phyloP scores from a whole-genome alignment of 2,113 vertebrate species.

The Nicator chloris region DNA sequence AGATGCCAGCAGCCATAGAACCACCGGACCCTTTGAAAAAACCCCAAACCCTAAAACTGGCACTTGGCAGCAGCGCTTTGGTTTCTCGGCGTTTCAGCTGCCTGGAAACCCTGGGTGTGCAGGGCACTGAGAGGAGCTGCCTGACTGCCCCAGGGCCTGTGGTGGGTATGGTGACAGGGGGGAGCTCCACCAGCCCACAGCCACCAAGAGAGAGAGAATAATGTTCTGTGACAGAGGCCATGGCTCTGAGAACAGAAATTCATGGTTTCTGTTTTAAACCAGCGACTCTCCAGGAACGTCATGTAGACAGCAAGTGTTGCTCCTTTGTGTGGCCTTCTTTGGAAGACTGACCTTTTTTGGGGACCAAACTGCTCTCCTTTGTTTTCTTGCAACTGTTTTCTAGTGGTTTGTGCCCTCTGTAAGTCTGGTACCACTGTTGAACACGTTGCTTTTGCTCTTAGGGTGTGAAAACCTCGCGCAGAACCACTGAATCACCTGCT shows the following conservation, averaged over 20 bases:
- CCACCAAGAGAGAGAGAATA: background rate
- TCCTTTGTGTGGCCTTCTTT: background rate
- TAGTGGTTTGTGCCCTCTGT: background rate
- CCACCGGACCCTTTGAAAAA: background rate
- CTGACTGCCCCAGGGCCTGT: background rate
- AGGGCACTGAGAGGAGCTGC: background rate
- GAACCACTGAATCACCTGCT: background rate
- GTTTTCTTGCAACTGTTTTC: background rate
- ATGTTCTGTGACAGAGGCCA: fast-evolving
- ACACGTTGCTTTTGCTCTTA: background rate
- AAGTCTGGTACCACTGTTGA: background rate
- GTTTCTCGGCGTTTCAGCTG: background rate
- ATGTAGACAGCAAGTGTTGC: background rate
- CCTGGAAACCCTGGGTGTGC: background rate
- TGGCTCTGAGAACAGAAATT: background rate
- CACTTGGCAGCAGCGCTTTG: background rate
- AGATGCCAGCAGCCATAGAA: background rate
- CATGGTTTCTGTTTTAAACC: background rate
- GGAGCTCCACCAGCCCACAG: background rate
- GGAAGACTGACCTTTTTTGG: background rate
- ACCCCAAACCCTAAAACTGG: background rate
- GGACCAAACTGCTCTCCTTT: background rate
- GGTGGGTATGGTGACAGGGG: background rate
- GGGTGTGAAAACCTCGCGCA: background rate
- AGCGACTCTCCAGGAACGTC: background rate